phyloP scores from a whole-genome alignment of 2,888 invertebrate species.

The Dryomyza anilis region DNA sequence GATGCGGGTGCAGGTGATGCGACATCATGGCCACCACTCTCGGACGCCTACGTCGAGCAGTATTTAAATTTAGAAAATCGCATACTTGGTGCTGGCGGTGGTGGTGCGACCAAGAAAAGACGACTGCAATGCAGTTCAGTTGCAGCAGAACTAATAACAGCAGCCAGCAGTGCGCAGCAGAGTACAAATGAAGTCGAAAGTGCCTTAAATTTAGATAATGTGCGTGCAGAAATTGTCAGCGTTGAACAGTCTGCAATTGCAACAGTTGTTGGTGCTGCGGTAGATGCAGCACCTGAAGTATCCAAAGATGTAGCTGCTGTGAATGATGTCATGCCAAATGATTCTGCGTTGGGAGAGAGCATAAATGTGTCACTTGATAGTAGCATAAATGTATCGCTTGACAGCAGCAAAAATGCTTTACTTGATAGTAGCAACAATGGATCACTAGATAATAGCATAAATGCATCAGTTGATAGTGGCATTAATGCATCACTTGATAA shows the following conservation, averaged over 20 bases:
- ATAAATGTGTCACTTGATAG: not conserved
- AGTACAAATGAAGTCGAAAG: not conserved
- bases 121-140: not conserved
- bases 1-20: slow-evolving; percentile 18
- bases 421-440: too few relatives aligned
- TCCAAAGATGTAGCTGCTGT: too few relatives aligned
- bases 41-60: slow-evolving; percentile 49
- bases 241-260: not conserved
- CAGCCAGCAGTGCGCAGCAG: not conserved
- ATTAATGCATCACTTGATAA: too few relatives aligned
- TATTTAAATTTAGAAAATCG: slow-evolving; percentile 53
- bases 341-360: not conserved
- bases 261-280: not conserved
- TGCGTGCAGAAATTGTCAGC: not conserved
- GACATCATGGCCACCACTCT: slow-evolving; percentile 41
- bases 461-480: too few relatives aligned
- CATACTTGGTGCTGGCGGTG: slow-evolving; percentile 17
- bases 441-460: too few relatives aligned
- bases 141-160: too few relatives aligned
- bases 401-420: too few relatives aligned
- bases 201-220: slow-evolving; percentile 2
- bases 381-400: too few relatives aligned
- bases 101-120: not conserved
- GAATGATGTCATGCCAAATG: not conserved
- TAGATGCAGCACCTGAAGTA: not conserved